A percentile compares a stretch with the other conserved stretches of the same genome.
Conservation (phyloP, 2,888 invertebrate species). For the Furcula furcula region DNA sequence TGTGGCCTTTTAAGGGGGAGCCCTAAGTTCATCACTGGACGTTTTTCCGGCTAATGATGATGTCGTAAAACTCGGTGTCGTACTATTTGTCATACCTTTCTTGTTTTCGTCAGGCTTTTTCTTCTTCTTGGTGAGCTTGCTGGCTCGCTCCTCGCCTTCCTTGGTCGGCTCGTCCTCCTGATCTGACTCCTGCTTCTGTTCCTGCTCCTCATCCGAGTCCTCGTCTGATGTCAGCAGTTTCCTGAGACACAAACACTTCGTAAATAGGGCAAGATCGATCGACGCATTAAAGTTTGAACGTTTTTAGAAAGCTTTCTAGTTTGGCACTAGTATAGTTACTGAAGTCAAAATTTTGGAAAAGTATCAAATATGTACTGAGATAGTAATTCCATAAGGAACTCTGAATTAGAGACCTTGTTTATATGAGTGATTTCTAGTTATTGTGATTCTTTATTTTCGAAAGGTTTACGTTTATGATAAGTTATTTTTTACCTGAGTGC, state of each 20-base stretch:
- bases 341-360: no score
- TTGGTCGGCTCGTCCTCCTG: conserved; percentile 88
- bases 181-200: conserved; percentile 88
- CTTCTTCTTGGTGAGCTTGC: conserved; percentile 81
- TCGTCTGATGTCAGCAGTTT: conserved; percentile 94
- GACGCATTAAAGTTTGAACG: background rate
- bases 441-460: no score
- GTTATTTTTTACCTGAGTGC: conserved; percentile 82
- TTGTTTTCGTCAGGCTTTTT: conserved; percentile 82
- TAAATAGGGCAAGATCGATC: background rate
- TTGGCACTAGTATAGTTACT: no score
- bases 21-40: no score
- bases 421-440: no score
- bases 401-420: no score
- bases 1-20: no score
- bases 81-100: conserved; percentile 79
- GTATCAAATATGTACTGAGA: no score
- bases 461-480: no score
- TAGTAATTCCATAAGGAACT: no score
- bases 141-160: conserved; percentile 86
- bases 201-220: conserved; percentile 92
- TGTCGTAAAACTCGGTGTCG: no score
- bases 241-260: conserved; percentile 47
- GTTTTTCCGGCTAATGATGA: conserved; percentile 1
- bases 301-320: no score